Percentiles rank a stretch among this genome's conserved stretches.
These are phyloP conservation scores for Platygyra sinensis DNA, from an alignment of 64 coral and sea anemone species.

Conservation along the genomic window DNA sequence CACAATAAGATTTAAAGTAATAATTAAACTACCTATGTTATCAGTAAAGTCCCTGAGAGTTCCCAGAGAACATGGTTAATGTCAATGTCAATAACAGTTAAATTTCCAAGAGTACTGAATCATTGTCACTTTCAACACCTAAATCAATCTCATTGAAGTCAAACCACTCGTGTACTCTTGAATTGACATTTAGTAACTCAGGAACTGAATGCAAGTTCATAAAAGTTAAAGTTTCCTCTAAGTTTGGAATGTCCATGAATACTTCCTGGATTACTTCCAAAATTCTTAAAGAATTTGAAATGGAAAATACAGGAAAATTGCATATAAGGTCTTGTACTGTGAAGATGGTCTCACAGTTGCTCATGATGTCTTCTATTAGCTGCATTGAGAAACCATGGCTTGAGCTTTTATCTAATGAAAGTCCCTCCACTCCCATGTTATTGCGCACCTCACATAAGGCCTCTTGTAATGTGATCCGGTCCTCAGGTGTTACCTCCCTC, in stretches of 20 bases:
- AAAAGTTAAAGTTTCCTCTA: slow-evolving; percentile 17
- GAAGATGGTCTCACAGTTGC: slow-evolving; percentile 49
- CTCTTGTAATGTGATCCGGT: not conserved
- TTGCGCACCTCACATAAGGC: not conserved
- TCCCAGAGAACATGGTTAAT: no score
- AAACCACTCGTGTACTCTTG: slow-evolving; percentile 27
- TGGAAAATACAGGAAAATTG: slow-evolving; percentile 55
- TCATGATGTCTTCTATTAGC: slow-evolving; percentile 39
- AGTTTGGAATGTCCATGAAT: slow-evolving; percentile 53
- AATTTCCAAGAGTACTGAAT: not conserved
- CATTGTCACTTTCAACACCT: slow-evolving; percentile 19
- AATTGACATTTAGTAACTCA: no score
- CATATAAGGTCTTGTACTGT: slow-evolving; percentile 24
- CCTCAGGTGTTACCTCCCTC: slow-evolving; percentile 5
- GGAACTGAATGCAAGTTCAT: no score
- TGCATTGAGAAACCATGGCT: slow-evolving; percentile 56
- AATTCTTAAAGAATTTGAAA: slow-evolving; percentile 33
- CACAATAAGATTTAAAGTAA: no score
- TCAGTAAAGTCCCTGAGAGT: no score
- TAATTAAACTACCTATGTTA: no score
- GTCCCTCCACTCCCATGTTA: not conserved
- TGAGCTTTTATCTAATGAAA: slow-evolving; percentile 24
- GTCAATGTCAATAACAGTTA: no score
- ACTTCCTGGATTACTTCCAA: slow-evolving; percentile 71
- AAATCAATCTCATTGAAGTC: slow-evolving; percentile 26